These are phyloP conservation scores for Buphagus erythrorhynchus DNA, from an alignment of 2,797 vertebrate genomes.

Conservation along the genomic window DNA sequence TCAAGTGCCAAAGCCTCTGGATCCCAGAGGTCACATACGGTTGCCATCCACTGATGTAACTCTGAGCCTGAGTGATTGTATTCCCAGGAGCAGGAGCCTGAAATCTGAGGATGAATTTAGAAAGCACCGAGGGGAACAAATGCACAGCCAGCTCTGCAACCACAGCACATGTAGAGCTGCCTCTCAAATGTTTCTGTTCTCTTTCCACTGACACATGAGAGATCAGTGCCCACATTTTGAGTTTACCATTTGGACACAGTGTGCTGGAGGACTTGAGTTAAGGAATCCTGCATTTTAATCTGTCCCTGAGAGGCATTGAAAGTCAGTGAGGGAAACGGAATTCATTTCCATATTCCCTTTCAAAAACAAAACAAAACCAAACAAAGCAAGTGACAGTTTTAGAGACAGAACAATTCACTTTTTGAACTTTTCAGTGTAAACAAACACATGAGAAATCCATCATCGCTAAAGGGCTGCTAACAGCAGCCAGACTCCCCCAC, in stretches of 20 bases:
- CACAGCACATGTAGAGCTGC: not conserved
- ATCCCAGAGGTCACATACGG: not conserved
- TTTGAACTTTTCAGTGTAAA: not conserved
- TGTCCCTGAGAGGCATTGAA: not conserved
- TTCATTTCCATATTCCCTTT: not conserved
- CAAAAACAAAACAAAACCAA: not conserved
- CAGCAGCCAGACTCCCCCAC: conserved; percentile 35
- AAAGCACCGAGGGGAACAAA: not conserved
- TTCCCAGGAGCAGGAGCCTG: not conserved
- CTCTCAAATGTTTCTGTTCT: not conserved
- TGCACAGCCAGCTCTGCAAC: not conserved
- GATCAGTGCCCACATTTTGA: not conserved
- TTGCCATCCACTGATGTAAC: not conserved
- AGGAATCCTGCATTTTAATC: not conserved
- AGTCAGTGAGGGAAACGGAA: not conserved
- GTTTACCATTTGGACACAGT: not conserved
- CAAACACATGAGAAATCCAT: conserved; percentile 60
- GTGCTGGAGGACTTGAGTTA: not conserved
- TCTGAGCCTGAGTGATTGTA: not conserved
- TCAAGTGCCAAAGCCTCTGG: not conserved
- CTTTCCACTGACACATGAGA: not conserved
- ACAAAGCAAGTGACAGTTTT: not conserved
- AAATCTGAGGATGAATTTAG: conserved; percentile 1
- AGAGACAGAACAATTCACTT: not conserved
- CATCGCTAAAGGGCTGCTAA: not conserved